Conservation (phyloP, 2,113 vertebrate species). For the Phasianus colchicus region DNA sequence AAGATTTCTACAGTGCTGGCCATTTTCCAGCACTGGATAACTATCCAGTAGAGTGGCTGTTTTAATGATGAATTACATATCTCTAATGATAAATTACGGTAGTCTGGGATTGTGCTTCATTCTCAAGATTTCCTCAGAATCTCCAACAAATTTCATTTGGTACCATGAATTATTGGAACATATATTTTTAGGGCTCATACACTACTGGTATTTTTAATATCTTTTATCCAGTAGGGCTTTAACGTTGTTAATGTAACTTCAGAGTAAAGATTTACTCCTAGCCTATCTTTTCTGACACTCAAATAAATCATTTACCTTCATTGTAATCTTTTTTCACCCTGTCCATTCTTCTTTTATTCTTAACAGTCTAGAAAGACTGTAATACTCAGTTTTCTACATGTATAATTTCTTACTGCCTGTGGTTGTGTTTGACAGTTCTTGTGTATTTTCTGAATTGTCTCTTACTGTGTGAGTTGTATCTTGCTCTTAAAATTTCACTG, state of each 20-base stretch:
- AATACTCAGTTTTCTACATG: background rate
- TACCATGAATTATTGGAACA: conserved; percentile 22
- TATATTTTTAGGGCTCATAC: background rate
- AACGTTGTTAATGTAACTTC: background rate
- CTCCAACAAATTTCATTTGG: background rate
- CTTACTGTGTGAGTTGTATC: background rate
- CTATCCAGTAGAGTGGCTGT: conserved; percentile 23
- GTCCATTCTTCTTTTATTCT: background rate
- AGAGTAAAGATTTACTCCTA: background rate
- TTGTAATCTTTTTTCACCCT: background rate
- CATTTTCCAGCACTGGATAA: background rate
- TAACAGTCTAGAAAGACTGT: background rate
- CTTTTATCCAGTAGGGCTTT: conserved; percentile 23
- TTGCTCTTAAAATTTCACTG: background rate
- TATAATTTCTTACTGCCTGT: background rate
- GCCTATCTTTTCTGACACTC: background rate
- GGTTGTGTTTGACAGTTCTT: background rate
- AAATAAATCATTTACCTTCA: conserved; percentile 8
- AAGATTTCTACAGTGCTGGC: conserved; percentile 23
- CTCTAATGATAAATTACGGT: conserved; percentile 52
- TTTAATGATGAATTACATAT: conserved; percentile 54
- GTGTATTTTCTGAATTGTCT: background rate
- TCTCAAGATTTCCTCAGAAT: conserved; percentile 14
- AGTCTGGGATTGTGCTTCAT: conserved; percentile 5
- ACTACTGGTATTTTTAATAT: conserved; percentile 7